These are phyloP conservation scores for Palythoa grandiflora DNA, from an alignment of 92 coral and sea anemone genomes.

Conservation along the genomic window DNA sequence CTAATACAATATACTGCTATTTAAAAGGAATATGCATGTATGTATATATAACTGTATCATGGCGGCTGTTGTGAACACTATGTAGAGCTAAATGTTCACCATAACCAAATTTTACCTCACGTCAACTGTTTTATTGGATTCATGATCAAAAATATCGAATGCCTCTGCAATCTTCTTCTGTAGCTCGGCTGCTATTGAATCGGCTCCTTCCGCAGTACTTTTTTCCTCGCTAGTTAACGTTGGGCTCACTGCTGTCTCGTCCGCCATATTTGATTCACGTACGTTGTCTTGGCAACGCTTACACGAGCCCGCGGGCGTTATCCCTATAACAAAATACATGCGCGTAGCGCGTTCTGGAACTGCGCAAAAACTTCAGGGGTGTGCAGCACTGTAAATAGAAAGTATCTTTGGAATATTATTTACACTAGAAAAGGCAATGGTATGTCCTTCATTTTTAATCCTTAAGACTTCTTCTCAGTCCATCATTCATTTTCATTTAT, in stretches of 20 bases:
- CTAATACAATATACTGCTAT: too few relatives aligned
- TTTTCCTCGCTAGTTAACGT: constrained; percentile 64
- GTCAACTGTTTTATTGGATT: constrained; percentile 99
- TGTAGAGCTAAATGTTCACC: background rate
- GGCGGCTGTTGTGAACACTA: too few relatives aligned
- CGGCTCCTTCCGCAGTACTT: constrained; percentile 75
- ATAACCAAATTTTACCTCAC: constrained; percentile 74
- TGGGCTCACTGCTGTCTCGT: constrained; percentile 54
- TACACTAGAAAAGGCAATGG: constrained; percentile 30
- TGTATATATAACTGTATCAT: too few relatives aligned
- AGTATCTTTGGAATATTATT: constrained; percentile 4
- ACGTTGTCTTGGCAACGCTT: constrained; percentile 33
- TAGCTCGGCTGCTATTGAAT: constrained; percentile 88
- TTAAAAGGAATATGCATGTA: too few relatives aligned
- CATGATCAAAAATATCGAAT: constrained; percentile 98
- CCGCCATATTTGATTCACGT: constrained; percentile 86
- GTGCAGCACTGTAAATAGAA: constrained; percentile 35
- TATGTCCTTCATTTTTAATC: constrained; percentile 6
- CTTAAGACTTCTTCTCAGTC: background rate
- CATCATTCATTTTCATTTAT: background rate
- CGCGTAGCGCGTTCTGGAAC: background rate
- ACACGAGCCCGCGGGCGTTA: constrained; percentile 22
- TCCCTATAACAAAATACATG: background rate
- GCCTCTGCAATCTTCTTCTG: constrained; percentile 93
- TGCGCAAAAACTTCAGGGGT: constrained; percentile 36